Base-by-base conservation (phyloP, 2,797 vertebrate species). In the Pachyuromys duprasi region DNA sequence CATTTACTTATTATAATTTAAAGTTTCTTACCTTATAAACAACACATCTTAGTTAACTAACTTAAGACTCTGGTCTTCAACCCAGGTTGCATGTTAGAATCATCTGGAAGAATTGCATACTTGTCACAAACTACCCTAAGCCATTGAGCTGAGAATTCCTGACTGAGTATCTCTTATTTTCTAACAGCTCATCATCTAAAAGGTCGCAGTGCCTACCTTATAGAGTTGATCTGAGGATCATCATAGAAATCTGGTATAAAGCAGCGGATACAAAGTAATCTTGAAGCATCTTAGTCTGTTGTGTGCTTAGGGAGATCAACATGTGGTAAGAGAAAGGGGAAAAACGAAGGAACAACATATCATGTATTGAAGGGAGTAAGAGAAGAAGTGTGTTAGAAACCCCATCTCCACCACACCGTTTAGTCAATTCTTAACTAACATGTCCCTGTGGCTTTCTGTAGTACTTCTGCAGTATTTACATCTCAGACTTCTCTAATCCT, bases 1-100 rank as follows among this genome's bases (percentile, higher is more conserved):
- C 49, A 49, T 49, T 90, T 55, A 57, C 3, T 96, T 95, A 53
- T 49, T 86, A 42, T 70, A 22, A 94, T 96, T 89, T 20, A n/a
- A 0, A 95, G 9, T 45, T 79, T 90, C 75, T 20, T 91, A 55
- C 0, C 20, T 97, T 70, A 18, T 78, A 0, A 75, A n/a, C 42
- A 72, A 49, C 81, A 6, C 4, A 67, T 14, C 88, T 84, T 53
- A 45, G 7, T 69, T 4, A 0, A 89, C 7, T 70, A 57, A 0
- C 22, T 88, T 28, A 93, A 36, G 94, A 65, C 28, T 42, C 2
- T 72, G 55, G 20, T 42, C 36, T 0, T 65, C 17, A 79, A 36
- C 12, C n/a, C 2, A 86, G 28, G 2, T 39, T 49, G 1, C 12
- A 63, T 78, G 12, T 45, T 60, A 65, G 24, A 90, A 65, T 86